Evolutionary conservation across 2,797 vertebrate genomes (phyloP), one percentile per base, ranked within the genome.

Genomic region (Amblyraja radiata): DNA sequence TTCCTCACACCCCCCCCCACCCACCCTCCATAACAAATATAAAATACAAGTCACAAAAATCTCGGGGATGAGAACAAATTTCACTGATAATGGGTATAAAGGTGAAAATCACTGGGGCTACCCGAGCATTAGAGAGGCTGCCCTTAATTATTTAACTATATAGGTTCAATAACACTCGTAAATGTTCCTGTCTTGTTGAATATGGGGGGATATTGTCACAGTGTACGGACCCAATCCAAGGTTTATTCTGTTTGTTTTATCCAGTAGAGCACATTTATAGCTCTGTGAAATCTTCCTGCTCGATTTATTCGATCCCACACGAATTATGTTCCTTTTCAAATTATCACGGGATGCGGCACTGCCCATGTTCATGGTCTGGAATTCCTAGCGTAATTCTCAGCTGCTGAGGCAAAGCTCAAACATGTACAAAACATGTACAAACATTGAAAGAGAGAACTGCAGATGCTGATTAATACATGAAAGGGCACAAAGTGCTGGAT

Each of bases 11-110:
- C 18, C 71, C 80, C 2, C 77, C 10, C 74, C 63, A 32, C 18
- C 5, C 68, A 46, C 74, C 65, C 65, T 8, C 5, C 68, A 71
- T 21, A 73, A 73, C 32, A 23, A 32, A 65, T 88, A 88, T 65
- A 88, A 88, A 88, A 68, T 68, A 36, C 32, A 88, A 88, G 84
- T 63, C 84, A 68, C 84, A 88, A 68, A 88, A 88, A 36, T 63
- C 63, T 18, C 1, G 7, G 61, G 63, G n/a, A 88, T 32, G 84
- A 88, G n/a, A 88, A 21, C 9, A 61, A 68, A 32, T 84, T 84
- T 61, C 54, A 14, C 61, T 88, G n/a, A 7, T 61, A 65, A 32
- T 32, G 25, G 5, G 16, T 61, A 25, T 4, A 61, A 3, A 28
- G 61, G n/a, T 88, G 61, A 68, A 88, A 68, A 36, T 65, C 8